phyloP scores from a whole-genome alignment of 2,888 invertebrate species.

The Empis stercorea region DNA sequence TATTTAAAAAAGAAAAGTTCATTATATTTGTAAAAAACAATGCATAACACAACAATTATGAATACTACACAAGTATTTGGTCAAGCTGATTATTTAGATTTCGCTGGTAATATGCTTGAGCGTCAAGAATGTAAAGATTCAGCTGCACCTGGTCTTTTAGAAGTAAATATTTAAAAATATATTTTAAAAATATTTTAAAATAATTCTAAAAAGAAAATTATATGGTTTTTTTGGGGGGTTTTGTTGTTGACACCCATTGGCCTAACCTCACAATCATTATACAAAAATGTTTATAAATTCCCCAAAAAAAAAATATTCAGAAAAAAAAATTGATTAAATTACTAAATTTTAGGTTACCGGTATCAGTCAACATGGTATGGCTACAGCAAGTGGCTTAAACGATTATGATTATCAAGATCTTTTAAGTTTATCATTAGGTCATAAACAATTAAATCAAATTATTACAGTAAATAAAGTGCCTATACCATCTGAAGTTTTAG shows the following conservation, averaged over 20 bases:
- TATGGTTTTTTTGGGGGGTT: neutral
- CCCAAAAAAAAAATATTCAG: neutral
- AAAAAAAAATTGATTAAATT: neutral
- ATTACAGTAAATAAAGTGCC: constrained; percentile 73
- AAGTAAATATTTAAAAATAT: constrained; percentile 20
- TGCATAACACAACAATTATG: constrained; percentile 15
- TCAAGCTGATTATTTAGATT: constrained; percentile 54
- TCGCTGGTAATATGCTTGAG: constrained; percentile 69
- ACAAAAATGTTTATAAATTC: too few species aligned
- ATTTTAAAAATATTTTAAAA: neutral
- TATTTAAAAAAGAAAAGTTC: too few species aligned
- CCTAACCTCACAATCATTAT: too few species aligned
- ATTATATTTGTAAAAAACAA: too few species aligned
- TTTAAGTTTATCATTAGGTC: constrained; percentile 53
- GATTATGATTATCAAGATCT: constrained; percentile 84
- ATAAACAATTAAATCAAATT: constrained; percentile 61
- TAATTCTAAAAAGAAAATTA: neutral
- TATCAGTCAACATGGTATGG: constrained; percentile 51
- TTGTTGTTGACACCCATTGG: neutral
- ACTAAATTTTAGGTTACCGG: constrained; percentile 42
- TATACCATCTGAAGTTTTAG: constrained; percentile 84
- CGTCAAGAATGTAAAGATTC: constrained; percentile 41
- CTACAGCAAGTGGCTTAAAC: constrained; percentile 79
- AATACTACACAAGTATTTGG: constrained; percentile 20
- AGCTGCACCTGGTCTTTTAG: constrained; percentile 27